Base-by-base conservation (phyloP, 2,113 vertebrate genomes). In the Percina caprodes region DNA sequence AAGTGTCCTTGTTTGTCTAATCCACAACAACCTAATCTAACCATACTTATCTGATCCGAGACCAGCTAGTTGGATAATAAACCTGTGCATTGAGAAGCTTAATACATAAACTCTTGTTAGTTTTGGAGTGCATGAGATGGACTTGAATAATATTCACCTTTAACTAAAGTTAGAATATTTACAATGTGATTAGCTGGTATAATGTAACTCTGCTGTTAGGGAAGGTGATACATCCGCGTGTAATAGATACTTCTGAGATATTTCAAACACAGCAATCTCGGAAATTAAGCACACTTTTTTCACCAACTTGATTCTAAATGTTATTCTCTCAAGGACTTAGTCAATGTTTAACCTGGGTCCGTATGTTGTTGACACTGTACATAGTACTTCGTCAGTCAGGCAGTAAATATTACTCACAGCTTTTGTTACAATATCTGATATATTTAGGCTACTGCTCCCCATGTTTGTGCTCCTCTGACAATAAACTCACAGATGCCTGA, bases 271-370 rank as follows among this genome's bases (percentile, higher is more conserved):
- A 33, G 3, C 48, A n/a, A 8, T 56, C 2, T n/a, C 15, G 10
- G 26, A 75, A 68, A 60, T 23, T 48, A 42, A 56, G 15, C 68
- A 61, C 45, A 13, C 5, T 59, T 75, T 76, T 55, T 62, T 19
- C 55, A 48, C 52, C 56, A 21, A 13, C 69, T 58, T 52, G 15
- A 77, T 30, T 69, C 65, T 56, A 49, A 73, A 18, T 30, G 45
- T 16, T 8, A 26, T 11, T 42, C 75, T 72, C 59, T 82, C 13
- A 74, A 55, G 24, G 39, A 58, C 48, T 21, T 45, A 72, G 86
- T 91, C 61, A 92, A 90, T 91, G 77, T 87, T 90, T 93, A 80
- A 91, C 90, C 23, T 4, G 19, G 10, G 19, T 19, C 15, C 2
- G 11, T 62, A 26, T 1, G 2, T 59, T 58, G 5, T 18, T 82